A percentile compares a stretch with the other conserved stretches of the same genome.
Evolutionary conservation across 2,888 invertebrate species (phyloP).

Genomic region (Crioceris asparagi): DNA sequence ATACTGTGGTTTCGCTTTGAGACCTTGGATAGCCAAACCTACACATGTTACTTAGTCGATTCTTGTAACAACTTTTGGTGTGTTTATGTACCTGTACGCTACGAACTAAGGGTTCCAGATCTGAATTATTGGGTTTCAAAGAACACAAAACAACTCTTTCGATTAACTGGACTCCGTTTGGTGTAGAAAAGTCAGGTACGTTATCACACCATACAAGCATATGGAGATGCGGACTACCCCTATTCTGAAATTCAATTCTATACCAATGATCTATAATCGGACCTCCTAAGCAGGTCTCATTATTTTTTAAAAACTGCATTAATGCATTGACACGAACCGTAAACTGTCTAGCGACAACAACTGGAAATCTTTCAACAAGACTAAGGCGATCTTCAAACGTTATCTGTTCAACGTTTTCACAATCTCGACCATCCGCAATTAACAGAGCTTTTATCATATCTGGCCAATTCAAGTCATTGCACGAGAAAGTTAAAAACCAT

Average conservation of each 20-base stretch:
- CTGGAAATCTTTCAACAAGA: neutral
- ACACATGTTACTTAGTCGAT: too few relatives aligned
- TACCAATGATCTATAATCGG: too few relatives aligned
- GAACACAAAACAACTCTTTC: neutral
- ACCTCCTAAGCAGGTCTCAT: too few relatives aligned
- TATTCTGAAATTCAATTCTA: neutral
- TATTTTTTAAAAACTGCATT: too few relatives aligned
- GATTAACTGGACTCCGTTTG: too few relatives aligned
- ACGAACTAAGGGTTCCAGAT: neutral
- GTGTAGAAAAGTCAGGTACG: too few relatives aligned
- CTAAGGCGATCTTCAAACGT: neutral
- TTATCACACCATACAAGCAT: neutral
- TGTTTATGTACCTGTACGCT: neutral
- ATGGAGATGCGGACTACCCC: neutral
- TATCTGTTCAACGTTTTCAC: neutral
- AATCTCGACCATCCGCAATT: neutral
- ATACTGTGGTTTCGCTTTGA: too few relatives aligned
- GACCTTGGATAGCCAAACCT: too few relatives aligned
- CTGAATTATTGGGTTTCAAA: neutral
- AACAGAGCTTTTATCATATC: too few relatives aligned
- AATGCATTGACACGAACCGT: neutral
- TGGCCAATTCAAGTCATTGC: too few relatives aligned
- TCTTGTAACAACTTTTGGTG: too few relatives aligned
- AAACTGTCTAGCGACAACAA: neutral
- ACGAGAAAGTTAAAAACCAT: neutral